Evolutionary conservation across 92 coral and sea anemone species (phyloP).

Genomic region (Epizoanthus ramosus): DNA sequence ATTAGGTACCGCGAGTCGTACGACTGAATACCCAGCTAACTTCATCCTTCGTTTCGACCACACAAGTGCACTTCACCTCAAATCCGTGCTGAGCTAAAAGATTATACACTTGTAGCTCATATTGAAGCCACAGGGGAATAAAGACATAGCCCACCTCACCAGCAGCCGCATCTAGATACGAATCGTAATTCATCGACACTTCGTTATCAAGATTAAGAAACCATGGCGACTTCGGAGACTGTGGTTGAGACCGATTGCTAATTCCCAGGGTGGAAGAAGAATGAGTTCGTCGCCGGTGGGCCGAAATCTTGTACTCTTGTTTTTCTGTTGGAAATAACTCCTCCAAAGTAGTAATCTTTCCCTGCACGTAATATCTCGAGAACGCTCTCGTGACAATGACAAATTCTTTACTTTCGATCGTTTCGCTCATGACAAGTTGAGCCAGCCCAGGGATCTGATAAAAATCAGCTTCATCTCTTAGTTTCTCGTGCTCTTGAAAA

Average conservation of each 20-base stretch:
- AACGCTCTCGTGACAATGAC: conserved; percentile 2
- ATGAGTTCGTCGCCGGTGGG: background rate
- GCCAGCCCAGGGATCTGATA: conserved; percentile 63
- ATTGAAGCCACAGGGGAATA: conserved; percentile 6
- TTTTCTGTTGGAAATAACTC: conserved; percentile 17
- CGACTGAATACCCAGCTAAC: conserved; percentile 24
- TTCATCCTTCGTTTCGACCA: conserved; percentile 12
- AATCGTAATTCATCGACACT: conserved; percentile 14
- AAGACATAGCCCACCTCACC: conserved; percentile 12
- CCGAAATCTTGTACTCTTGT: conserved; percentile 17
- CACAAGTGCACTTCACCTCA: conserved; percentile 20
- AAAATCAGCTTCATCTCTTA: conserved; percentile 78
- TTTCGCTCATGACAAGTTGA: conserved; percentile 36
- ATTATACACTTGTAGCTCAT: conserved; percentile 13
- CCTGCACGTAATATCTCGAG: conserved; percentile 16
- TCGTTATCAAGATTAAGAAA: conserved; percentile 5
- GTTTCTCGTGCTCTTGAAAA: conserved; percentile 71
- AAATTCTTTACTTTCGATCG: background rate
- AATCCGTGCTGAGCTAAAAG: conserved; percentile 2
- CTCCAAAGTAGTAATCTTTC: conserved; percentile 9
- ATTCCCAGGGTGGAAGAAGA: background rate
- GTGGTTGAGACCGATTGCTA: background rate
- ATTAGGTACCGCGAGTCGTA: background rate
- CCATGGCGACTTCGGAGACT: background rate
- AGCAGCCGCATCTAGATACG: background rate